Conservation (phyloP, 2,888 invertebrate genomes). For the Drosophila paucipuncta region DNA sequence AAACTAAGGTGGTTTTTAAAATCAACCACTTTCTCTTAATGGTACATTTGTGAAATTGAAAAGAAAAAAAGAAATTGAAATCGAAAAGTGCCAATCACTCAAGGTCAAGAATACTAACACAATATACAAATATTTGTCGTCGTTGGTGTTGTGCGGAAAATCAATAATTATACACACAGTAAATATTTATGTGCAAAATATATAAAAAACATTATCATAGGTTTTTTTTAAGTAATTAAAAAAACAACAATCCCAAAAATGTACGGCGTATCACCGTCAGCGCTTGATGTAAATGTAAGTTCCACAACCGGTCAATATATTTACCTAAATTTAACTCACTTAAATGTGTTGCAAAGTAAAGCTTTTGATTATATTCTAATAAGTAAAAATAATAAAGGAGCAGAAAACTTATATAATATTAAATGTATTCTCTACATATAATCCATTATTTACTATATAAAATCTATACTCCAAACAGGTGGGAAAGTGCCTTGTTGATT, state of each 20-base stretch:
- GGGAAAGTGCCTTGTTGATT: constrained; percentile 1
- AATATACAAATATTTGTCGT: constrained; percentile 19
- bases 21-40: constrained; percentile 15
- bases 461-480: constrained; percentile 3
- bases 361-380: background rate
- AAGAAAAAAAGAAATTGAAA: constrained; percentile 33
- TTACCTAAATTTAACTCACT: too few relatives aligned
- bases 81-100: constrained; percentile 51
- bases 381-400: background rate
- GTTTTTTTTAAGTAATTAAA: constrained; percentile 23
- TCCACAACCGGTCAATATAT: constrained; percentile 24
- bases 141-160: constrained; percentile 37
- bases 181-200: constrained; percentile 34
- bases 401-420: background rate
- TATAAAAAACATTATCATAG: constrained; percentile 15
- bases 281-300: constrained; percentile 68
- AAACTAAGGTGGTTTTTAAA: constrained; percentile 32
- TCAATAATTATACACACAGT: constrained; percentile 48
- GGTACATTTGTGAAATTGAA: constrained; percentile 24
- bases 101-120: constrained; percentile 31
- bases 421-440: background rate
- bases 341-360: background rate
- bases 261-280: constrained; percentile 64
- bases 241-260: constrained; percentile 45
- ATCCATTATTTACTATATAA: background rate